These are phyloP conservation scores for Pipa parva DNA, from an alignment of 2,113 vertebrate species.

Conservation along the genomic window DNA sequence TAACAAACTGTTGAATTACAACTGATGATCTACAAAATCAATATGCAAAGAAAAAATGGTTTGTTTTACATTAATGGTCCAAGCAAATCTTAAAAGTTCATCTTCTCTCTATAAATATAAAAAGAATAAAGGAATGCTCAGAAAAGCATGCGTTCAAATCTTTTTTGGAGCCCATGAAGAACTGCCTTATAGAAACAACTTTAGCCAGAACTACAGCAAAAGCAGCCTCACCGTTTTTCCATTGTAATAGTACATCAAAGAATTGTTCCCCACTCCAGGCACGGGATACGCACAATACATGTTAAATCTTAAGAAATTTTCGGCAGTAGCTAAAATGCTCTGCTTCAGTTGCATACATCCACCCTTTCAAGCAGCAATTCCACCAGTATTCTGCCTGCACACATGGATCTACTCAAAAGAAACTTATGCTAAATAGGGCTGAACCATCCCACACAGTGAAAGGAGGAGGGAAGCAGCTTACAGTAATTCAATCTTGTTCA, in stretches of 20 bases:
- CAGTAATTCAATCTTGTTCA: constrained; percentile 46
- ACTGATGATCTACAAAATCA: no score
- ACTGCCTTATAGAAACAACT: background rate
- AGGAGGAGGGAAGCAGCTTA: constrained; percentile 62
- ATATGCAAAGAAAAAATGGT: no score
- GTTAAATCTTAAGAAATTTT: constrained; percentile 60
- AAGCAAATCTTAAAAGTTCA: no score
- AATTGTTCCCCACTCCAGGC: constrained; percentile 91
- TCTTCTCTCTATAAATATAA: no score
- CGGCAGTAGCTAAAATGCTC: constrained; percentile 57
- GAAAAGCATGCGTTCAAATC: no score
- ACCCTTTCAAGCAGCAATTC: constrained; percentile 75
- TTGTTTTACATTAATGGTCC: no score
- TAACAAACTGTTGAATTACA: no score
- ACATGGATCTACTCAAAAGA: constrained; percentile 86
- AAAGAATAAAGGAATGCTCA: no score
- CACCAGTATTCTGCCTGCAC: constrained; percentile 73
- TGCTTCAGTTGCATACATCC: constrained; percentile 74
- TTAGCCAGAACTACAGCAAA: constrained; percentile 59
- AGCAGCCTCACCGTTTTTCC: constrained; percentile 89
- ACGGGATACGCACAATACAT: constrained; percentile 97
- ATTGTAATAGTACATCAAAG: constrained; percentile 98
- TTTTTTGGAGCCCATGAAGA: no score
- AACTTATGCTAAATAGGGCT: constrained; percentile 95
- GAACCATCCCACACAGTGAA: constrained; percentile 71